Evolutionary conservation across 2,113 vertebrate genomes (phyloP).

Genomic region (Ciconia boyciana): DNA sequence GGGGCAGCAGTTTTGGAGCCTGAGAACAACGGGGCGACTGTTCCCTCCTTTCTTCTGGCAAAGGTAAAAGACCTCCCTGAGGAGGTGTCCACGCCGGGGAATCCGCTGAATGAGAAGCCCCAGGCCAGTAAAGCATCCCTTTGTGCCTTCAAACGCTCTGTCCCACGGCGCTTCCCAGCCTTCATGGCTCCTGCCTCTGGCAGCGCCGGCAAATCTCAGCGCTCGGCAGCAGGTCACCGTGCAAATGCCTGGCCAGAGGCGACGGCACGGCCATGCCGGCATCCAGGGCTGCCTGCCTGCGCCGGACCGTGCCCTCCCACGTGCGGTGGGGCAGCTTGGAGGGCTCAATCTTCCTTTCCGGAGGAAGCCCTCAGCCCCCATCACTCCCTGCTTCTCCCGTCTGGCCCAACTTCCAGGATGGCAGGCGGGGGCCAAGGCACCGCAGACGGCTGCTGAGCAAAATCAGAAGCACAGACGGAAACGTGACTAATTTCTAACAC

Average conservation of each 20-base stretch:
- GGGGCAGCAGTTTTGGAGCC: not conserved
- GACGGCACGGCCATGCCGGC: accelerated
- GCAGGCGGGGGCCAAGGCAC: not conserved
- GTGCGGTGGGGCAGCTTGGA: accelerated
- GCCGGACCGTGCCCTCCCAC: accelerated
- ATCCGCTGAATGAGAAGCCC: not conserved
- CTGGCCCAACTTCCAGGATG: not conserved
- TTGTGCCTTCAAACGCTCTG: not conserved
- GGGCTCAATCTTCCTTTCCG: not conserved
- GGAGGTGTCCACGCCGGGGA: not conserved
- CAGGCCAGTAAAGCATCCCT: not conserved
- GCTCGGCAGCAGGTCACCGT: not conserved
- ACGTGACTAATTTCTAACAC: constrained; percentile 38
- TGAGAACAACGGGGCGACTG: not conserved
- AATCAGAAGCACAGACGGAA: not conserved
- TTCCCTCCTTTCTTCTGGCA: not conserved
- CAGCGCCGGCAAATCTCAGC: not conserved
- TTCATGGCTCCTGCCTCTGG: not conserved
- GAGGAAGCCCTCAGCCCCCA: not conserved
- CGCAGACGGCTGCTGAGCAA: not conserved
- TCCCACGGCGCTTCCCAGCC: accelerated
- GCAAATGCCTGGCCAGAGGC: not conserved
- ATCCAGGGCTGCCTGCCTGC: accelerated
- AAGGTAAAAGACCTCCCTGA: not conserved
- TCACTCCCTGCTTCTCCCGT: not conserved